These are phyloP conservation scores for Lethrus apterus DNA, from an alignment of 1,140 invertebrate species.

Conservation along the genomic window DNA sequence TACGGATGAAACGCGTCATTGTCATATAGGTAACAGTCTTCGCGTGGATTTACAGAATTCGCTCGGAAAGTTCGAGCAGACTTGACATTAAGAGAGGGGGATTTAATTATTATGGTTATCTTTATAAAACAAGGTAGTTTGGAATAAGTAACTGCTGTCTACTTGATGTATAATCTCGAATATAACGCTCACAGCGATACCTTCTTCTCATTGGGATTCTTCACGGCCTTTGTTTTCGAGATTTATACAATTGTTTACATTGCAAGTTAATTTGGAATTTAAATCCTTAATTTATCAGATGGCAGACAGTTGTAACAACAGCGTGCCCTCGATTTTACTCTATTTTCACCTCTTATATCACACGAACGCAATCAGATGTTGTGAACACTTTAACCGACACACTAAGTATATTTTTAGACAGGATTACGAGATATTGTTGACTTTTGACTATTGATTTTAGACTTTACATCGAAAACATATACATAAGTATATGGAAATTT, in stretches of 20 bases:
- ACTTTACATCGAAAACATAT: too few relatives aligned
- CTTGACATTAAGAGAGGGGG: conserved; percentile 23
- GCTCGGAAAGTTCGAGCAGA: conserved; percentile 13
- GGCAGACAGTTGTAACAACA: conserved; percentile 17
- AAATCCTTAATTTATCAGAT: conserved; percentile 41
- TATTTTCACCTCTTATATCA: too few relatives aligned
- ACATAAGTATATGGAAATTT: too few relatives aligned
- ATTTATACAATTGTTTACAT: conserved; percentile 43
- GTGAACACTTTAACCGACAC: too few relatives aligned
- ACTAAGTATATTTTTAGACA: too few relatives aligned
- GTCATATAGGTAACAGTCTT: conserved; percentile 19
- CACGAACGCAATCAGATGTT: too few relatives aligned
- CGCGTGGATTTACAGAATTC: conserved; percentile 13
- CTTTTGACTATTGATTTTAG: too few relatives aligned
- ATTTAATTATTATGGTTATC: conserved; percentile 42
- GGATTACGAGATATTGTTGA: too few relatives aligned
- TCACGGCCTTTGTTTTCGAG: conserved; percentile 39
- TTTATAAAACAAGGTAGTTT: conserved; percentile 40
- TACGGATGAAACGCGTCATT: conserved; percentile 18
- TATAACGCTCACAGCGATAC: conserved; percentile 33
- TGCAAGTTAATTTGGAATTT: conserved; percentile 41
- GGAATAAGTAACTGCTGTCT: conserved; percentile 21
- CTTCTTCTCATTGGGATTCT: conserved; percentile 36
- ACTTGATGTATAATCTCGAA: conserved; percentile 36
- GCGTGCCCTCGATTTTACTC: too few relatives aligned